Evolutionary conservation across 2,797 vertebrate species (phyloP).

Genomic region (Uromys caudimaculatus): DNA sequence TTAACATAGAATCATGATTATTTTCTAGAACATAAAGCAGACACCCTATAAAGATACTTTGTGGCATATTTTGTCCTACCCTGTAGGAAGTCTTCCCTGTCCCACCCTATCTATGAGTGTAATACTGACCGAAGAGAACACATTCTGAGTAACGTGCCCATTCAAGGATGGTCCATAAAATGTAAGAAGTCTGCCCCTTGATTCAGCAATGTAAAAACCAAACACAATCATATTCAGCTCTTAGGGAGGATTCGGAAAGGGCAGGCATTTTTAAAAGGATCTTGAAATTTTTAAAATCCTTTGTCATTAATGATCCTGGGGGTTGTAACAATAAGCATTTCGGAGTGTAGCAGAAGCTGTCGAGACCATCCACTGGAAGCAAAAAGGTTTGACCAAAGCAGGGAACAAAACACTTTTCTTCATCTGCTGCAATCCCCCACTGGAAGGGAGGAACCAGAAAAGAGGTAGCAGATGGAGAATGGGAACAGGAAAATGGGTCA

Average conservation of each 20-base stretch:
- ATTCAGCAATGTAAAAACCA: not conserved
- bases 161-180: too few relatives aligned
- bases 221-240: not conserved
- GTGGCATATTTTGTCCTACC: not conserved
- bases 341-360: not conserved
- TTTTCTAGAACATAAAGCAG: not conserved
- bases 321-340: not conserved
- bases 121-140: not conserved
- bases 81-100: not conserved
- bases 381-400: not conserved
- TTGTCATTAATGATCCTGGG: not conserved
- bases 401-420: conserved; percentile 37
- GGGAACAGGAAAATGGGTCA: conserved; percentile 63
- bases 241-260: not conserved
- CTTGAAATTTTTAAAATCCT: not conserved
- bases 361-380: not conserved
- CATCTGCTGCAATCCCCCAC: not conserved
- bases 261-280: not conserved
- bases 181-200: not conserved
- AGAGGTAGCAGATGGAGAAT: conserved; percentile 36
- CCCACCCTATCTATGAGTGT: not conserved
- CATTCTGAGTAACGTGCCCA: too few relatives aligned
- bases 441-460: not conserved
- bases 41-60: not conserved
- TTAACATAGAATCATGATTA: not conserved